phyloP scores from a whole-genome alignment of 2,888 invertebrate species.

The Biston betularia region DNA sequence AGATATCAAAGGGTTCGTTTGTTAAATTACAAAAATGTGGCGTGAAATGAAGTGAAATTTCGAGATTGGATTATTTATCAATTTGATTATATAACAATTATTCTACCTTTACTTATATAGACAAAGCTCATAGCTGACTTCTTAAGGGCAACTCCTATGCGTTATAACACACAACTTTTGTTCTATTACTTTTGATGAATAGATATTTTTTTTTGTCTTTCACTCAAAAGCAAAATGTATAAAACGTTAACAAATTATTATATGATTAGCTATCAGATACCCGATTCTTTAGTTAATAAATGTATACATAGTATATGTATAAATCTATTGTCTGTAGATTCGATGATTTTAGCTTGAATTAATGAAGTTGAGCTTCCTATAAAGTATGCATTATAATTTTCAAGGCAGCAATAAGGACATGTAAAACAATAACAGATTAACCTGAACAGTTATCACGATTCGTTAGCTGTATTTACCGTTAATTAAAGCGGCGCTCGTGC shows the following conservation, averaged over 20 bases:
- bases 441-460: conserved; percentile 10
- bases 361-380: neutral
- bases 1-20: conserved; percentile 31
- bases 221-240: no score
- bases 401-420: neutral
- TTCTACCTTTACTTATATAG: neutral
- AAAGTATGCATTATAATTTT: neutral
- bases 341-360: neutral
- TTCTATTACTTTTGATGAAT: no score
- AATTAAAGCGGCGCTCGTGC: conserved; percentile 19
- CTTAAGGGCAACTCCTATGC: no score
- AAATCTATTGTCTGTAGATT: no score
- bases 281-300: no score
- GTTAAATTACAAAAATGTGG: conserved; percentile 25
- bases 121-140: no score
- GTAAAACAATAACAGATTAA: neutral
- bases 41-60: conserved; percentile 2
- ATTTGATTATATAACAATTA: no score
- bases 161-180: no score
- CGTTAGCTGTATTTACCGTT: conserved; percentile 24
- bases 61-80: conserved; percentile 1
- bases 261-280: no score
- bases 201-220: no score
- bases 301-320: no score
- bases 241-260: no score